Evolutionary conservation across 2,113 vertebrate species (phyloP).

Genomic region (Galbula dea): DNA sequence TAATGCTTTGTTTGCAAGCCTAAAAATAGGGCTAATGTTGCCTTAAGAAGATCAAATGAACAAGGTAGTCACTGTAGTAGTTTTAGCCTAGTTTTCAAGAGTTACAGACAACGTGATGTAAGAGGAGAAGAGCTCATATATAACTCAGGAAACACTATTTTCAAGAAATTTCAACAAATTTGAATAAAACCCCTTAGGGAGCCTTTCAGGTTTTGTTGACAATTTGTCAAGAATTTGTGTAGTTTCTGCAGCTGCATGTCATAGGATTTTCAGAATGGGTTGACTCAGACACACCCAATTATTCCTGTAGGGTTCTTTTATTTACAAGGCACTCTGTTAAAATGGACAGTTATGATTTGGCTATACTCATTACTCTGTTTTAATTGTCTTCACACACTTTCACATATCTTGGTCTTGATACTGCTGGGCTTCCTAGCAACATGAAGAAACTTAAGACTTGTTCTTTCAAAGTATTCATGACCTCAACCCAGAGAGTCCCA

Average conservation of each 20-base stretch:
- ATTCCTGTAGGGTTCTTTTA: constrained; percentile 2
- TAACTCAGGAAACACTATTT: not conserved
- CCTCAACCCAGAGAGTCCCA: not conserved
- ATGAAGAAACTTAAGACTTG: not conserved
- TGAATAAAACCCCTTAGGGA: not conserved
- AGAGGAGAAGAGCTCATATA: not conserved
- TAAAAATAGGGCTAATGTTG: not conserved
- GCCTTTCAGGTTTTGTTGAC: not conserved
- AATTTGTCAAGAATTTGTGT: not conserved
- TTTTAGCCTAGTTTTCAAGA: not conserved
- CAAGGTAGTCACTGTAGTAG: not conserved
- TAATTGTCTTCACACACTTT: not conserved
- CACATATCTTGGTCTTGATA: not conserved
- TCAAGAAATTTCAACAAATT: constrained; percentile 1
- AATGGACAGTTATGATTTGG: not conserved
- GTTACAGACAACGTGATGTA: not conserved
- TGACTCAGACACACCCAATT: constrained; percentile 22
- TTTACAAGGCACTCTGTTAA: not conserved
- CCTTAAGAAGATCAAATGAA: not conserved
- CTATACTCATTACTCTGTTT: not conserved
- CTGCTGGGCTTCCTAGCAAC: not conserved
- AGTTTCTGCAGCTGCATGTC: constrained; percentile 11
- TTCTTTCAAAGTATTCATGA: not conserved
- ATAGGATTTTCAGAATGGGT: not conserved
- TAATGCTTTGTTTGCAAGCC: not conserved